A percentile compares a stretch with the other conserved stretches of the same genome.
These are phyloP conservation scores for Macrostomum lignano DNA, from an alignment of 1,140 invertebrate genomes.

Conservation along the genomic window DNA sequence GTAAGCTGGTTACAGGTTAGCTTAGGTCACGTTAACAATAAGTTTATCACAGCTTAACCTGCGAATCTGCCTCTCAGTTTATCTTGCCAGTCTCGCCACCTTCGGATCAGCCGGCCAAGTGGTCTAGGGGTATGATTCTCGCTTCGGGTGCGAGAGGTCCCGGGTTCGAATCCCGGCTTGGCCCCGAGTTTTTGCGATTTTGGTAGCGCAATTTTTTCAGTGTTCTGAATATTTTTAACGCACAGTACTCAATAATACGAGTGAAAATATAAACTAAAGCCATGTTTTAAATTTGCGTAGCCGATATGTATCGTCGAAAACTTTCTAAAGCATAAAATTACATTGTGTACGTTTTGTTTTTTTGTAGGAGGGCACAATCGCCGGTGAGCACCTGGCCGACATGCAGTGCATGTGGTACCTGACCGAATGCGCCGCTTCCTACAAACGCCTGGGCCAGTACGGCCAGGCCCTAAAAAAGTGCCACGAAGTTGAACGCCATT, in stretches of 20 bases:
- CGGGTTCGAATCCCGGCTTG: conserved; percentile 29
- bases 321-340: conserved; percentile 1
- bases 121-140: conserved; percentile 33
- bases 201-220: no score
- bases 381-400: conserved; percentile 89
- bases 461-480: conserved; percentile 89
- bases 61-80: no score
- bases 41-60: no score
- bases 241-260: no score
- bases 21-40: no score
- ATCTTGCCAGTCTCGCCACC: no score
- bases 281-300: no score
- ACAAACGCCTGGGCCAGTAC: conserved; percentile 54
- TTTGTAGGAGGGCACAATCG: conserved; percentile 52
- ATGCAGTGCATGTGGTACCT: conserved; percentile 99
- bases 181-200: conserved; percentile 14
- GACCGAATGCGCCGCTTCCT: conserved; percentile 70
- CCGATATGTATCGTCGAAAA: no score
- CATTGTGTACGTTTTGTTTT: conserved; percentile 9
- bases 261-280: not conserved
- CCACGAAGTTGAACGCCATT: conserved; percentile 76
- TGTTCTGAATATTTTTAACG: no score
- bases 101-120: no score
- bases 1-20: no score
- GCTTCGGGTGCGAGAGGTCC: conserved; percentile 32